Evolutionary conservation across 2,888 invertebrate genomes (phyloP).

Genomic region (Dasypogon diadema): DNA sequence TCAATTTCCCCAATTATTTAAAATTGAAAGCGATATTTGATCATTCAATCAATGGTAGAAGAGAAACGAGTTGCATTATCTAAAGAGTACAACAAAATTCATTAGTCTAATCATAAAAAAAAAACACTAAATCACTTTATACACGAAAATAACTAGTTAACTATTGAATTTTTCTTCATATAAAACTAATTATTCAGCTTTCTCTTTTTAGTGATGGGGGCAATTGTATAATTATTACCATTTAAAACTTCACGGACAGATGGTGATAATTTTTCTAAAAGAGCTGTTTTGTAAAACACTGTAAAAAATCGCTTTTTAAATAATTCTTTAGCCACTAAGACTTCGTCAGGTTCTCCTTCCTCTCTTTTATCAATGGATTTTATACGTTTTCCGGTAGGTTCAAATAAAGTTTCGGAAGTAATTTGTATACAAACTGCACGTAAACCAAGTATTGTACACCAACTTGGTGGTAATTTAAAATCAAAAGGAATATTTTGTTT

Average conservation of each 20-base stretch:
- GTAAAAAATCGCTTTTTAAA: conserved; percentile 62
- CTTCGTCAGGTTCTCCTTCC: neutral
- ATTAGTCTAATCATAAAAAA: neutral
- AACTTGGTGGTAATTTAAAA: conserved; percentile 62
- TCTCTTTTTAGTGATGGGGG: neutral
- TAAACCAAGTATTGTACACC: conserved; percentile 63
- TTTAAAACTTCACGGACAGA: neutral
- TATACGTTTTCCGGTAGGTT: neutral
- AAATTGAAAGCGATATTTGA: too few species aligned
- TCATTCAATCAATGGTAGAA: too few species aligned
- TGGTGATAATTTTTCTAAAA: conserved; percentile 59
- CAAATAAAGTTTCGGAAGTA: conserved; percentile 28
- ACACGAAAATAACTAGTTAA: neutral
- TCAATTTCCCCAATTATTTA: too few species aligned
- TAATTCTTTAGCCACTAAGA: conserved; percentile 56
- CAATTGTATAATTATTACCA: conserved; percentile 1
- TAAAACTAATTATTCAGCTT: neutral
- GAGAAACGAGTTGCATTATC: too few species aligned
- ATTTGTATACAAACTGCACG: conserved; percentile 63
- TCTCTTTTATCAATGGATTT: neutral
- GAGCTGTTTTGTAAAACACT: conserved; percentile 62
- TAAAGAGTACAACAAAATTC: neutral
- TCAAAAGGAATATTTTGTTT: neutral
- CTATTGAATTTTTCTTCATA: neutral
- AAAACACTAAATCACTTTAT: neutral